phyloP scores from a whole-genome alignment of 2,888 invertebrate species.

The Serripes groenlandicus region DNA sequence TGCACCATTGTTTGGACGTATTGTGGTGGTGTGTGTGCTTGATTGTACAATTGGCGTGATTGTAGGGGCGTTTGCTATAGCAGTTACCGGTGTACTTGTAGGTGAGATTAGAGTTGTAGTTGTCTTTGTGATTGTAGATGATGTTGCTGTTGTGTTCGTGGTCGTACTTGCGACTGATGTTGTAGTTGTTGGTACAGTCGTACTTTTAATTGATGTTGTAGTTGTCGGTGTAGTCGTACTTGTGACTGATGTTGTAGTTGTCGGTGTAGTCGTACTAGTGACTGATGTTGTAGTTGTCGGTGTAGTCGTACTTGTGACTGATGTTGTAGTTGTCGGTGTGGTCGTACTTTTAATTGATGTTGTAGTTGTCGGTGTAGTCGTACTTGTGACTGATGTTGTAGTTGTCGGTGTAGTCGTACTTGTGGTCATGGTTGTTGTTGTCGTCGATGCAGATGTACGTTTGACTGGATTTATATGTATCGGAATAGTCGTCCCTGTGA shows the following conservation, averaged over 20 bases:
- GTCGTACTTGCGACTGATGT: background rate
- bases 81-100: background rate
- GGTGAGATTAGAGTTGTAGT: background rate
- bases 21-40: no score
- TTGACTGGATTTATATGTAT: background rate
- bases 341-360: background rate
- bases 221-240: background rate
- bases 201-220: background rate
- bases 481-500: background rate
- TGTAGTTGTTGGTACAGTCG: no score
- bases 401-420: background rate
- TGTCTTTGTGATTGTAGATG: background rate
- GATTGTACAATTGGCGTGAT: no score
- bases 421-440: background rate
- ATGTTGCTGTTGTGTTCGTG: background rate
- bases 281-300: background rate
- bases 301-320: background rate
- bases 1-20: no score
- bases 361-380: background rate
- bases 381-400: background rate
- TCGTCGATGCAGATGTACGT: background rate
- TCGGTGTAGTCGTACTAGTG: background rate
- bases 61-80: background rate
- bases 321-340: background rate
- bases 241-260: background rate